These are phyloP conservation scores for Centropus unirufus DNA, from an alignment of 2,113 vertebrate genomes.

Conservation along the genomic window DNA sequence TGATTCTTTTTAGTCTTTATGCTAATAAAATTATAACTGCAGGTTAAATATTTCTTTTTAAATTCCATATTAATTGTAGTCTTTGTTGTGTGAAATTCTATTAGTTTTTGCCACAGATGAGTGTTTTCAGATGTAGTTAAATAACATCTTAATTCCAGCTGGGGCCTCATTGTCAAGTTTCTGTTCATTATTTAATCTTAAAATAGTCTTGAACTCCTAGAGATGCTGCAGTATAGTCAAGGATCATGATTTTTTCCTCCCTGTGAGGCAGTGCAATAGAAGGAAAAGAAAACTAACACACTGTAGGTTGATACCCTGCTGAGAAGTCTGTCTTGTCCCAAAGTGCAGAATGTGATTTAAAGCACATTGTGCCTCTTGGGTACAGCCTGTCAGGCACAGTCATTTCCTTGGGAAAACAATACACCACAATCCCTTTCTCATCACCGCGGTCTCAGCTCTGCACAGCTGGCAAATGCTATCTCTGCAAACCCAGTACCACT, in stretches of 20 bases:
- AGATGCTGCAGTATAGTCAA: neutral
- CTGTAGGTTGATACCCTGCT: neutral
- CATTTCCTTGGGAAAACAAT: neutral
- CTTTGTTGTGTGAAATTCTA: conserved; percentile 17
- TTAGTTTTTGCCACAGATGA: neutral
- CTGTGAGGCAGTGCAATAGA: neutral
- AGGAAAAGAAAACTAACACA: neutral
- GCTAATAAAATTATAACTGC: neutral
- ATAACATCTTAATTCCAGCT: conserved; percentile 34
- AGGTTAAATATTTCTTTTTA: neutral
- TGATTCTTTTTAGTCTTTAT: neutral
- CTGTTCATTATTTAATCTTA: conserved; percentile 47
- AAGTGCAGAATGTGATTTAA: neutral
- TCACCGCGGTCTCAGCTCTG: neutral
- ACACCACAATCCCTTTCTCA: neutral
- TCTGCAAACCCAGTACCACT: neutral
- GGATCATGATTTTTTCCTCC: neutral
- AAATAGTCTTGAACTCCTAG: neutral
- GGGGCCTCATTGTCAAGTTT: neutral
- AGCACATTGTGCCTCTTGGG: neutral
- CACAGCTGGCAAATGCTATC: neutral
- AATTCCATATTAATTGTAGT: neutral
- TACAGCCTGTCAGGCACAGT: neutral
- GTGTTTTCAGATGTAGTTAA: conserved; percentile 30
- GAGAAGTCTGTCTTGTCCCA: neutral